Percentiles rank a stretch among this genome's conserved stretches.
These are phyloP conservation scores for Microctonus aethiopoides DNA, from an alignment of 2,888 invertebrate species.

Conservation along the genomic window DNA sequence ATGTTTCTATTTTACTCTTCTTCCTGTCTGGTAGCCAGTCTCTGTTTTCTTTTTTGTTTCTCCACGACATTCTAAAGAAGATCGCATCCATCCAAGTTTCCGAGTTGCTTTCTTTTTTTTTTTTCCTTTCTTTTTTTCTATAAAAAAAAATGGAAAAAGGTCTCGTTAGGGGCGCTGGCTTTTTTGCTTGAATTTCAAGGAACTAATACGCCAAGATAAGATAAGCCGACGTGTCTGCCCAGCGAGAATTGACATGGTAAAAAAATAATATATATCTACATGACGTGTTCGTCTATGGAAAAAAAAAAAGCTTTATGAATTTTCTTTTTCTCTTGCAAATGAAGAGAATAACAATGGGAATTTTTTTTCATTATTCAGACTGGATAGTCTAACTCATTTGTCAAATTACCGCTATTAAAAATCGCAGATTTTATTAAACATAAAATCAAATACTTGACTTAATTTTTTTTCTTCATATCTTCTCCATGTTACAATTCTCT, in stretches of 20 bases:
- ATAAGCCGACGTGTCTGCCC: constrained; percentile 29
- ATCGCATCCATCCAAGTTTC: constrained; percentile 15
- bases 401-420: too few relatives aligned
- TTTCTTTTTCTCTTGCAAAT: neutral
- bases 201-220: constrained; percentile 30
- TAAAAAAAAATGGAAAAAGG: too few relatives aligned
- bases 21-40: too few relatives aligned
- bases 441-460: too few relatives aligned
- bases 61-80: neutral
- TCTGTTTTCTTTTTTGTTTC: neutral
- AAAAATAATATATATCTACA: constrained; percentile 3
- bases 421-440: too few relatives aligned
- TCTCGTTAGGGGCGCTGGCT: constrained; percentile 29
- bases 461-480: too few relatives aligned
- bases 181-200: constrained; percentile 3
- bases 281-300: too few relatives aligned
- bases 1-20: constrained; percentile 12
- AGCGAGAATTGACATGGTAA: constrained; percentile 23
- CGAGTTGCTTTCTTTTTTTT: neutral
- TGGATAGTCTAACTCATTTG: too few relatives aligned
- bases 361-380: too few relatives aligned
- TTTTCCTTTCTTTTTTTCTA: constrained; percentile 6
- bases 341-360: too few relatives aligned
- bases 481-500: too few relatives aligned
- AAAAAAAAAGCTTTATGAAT: neutral